Evolutionary conservation across 2,113 vertebrate genomes (phyloP).

Genomic region (Nycticebus coucang): DNA sequence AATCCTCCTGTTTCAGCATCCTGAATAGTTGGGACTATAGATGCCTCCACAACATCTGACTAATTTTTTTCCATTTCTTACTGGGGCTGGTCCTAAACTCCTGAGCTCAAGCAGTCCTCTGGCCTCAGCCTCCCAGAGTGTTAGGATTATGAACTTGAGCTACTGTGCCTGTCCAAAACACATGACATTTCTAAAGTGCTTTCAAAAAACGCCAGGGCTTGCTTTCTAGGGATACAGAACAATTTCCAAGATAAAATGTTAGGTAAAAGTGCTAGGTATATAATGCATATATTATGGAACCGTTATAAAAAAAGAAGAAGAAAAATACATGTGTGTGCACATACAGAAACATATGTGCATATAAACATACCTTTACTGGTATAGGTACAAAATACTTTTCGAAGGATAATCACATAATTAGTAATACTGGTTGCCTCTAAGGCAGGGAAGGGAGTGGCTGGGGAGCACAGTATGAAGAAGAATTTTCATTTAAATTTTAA

Average conservation of each 20-base stretch:
- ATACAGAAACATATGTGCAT: background rate
- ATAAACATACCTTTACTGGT: background rate
- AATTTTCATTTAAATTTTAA: slow-evolving; percentile 61
- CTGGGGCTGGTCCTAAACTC: no score
- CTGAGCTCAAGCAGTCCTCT: no score
- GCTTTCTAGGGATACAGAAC: background rate
- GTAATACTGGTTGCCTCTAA: slow-evolving; percentile 16
- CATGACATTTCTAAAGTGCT: slow-evolving; percentile 1
- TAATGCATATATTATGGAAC: background rate
- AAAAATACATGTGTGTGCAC: background rate
- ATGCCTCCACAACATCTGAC: no score
- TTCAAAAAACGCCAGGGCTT: slow-evolving; percentile 26
- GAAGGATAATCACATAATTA: slow-evolving; percentile 26
- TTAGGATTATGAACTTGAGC: no score
- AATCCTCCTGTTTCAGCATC: no score
- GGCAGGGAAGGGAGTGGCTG: background rate
- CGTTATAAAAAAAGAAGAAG: background rate
- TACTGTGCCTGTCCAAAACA: no score
- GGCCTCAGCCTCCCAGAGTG: no score
- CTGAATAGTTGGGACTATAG: no score
- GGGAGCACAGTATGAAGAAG: background rate
- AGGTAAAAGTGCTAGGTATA: background rate
- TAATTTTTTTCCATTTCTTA: no score
- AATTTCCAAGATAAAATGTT: slow-evolving; percentile 38
- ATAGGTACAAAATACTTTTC: background rate